Conservation (phyloP, 2,113 vertebrate genomes). For the Patagioenas fasciata region DNA sequence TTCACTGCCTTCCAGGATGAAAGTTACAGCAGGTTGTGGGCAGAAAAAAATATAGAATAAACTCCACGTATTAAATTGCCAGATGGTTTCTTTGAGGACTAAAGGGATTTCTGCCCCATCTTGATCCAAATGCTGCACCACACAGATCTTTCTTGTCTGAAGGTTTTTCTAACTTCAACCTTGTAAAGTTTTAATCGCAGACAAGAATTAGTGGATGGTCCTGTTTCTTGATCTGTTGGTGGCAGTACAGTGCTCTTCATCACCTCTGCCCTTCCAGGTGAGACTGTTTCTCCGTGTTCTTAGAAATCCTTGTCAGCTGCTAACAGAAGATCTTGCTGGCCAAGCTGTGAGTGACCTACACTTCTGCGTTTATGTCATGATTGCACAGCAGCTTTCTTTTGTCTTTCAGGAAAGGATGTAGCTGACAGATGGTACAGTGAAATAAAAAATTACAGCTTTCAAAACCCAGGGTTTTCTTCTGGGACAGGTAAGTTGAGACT, state of each 20-base stretch:
- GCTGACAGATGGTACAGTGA: conserved; percentile 96
- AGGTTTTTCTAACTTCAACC: not conserved
- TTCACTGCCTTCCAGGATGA: not conserved
- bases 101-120: not conserved
- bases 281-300: not conserved
- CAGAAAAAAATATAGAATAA: not conserved
- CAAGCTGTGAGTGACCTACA: not conserved
- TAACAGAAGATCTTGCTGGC: not conserved
- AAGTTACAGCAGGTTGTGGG: not conserved
- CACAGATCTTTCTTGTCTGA: not conserved
- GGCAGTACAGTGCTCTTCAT: not conserved
- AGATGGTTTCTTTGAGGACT: not conserved
- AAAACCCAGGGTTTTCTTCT: conserved; percentile 91
- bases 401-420: conserved; percentile 88
- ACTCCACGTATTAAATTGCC: not conserved
- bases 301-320: not conserved
- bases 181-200: not conserved
- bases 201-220: not conserved
- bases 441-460: conserved; percentile 96
- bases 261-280: not conserved
- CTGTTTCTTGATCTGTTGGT: not conserved
- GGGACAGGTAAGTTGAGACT: conserved; percentile 85
- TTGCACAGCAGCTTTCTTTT: conserved; percentile 11
- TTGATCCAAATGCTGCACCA: not conserved
- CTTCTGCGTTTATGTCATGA: not conserved